A percentile compares a stretch with the other conserved stretches of the same genome.
Evolutionary conservation across 2,797 vertebrate genomes (phyloP).

Genomic region (Eleutherodactylus coqui): DNA sequence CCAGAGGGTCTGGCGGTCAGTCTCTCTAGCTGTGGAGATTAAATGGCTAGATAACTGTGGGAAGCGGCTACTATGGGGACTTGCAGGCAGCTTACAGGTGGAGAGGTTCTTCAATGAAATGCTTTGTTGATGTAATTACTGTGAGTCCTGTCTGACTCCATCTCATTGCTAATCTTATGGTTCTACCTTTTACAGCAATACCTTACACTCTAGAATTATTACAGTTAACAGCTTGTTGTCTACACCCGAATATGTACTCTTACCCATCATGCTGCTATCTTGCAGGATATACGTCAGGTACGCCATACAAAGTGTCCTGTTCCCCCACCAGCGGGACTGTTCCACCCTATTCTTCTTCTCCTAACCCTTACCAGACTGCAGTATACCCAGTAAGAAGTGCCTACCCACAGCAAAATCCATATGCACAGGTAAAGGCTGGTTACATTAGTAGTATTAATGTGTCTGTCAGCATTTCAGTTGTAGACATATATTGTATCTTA

Average conservation of each 20-base stretch:
- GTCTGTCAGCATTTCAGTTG: not conserved
- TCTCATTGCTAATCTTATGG: not conserved
- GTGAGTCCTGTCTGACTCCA: not conserved
- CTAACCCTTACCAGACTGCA: slow-evolving; percentile 90
- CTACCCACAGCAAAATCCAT: slow-evolving; percentile 95
- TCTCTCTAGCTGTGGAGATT: not conserved
- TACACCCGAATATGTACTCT: not conserved
- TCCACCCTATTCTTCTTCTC: slow-evolving; percentile 92
- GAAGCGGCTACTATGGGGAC: not conserved
- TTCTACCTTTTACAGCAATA: not conserved
- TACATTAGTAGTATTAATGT: not conserved
- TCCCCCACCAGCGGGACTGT: slow-evolving; percentile 92
- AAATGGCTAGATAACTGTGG: not conserved
- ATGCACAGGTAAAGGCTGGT: slow-evolving; percentile 86
- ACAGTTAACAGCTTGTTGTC: too few relatives aligned
- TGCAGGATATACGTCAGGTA: slow-evolving; percentile 92
- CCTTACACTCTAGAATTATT: not conserved
- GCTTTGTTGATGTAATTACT: not conserved
- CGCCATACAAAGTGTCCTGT: slow-evolving; percentile 97
- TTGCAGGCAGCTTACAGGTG: not conserved
- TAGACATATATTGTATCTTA: not conserved
- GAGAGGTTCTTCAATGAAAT: not conserved
- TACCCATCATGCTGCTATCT: slow-evolving; percentile 61
- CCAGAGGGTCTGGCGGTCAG: not conserved
- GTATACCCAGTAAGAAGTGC: slow-evolving; percentile 95